Evolutionary conservation across 2,113 vertebrate genomes (phyloP).

Genomic region (Pelvicachromis taeniatus): DNA sequence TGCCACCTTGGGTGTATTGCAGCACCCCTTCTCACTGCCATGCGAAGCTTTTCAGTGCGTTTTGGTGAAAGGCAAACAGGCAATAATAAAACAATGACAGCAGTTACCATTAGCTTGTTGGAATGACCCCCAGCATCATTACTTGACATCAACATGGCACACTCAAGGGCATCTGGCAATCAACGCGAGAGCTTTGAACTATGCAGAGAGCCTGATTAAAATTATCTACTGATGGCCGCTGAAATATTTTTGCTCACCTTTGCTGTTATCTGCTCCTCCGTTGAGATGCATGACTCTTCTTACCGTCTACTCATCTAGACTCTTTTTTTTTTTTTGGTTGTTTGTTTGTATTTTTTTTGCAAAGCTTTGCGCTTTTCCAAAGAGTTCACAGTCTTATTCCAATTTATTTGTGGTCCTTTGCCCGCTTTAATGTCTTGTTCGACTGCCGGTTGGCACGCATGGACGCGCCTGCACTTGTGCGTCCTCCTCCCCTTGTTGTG

Average conservation of each 20-base stretch:
- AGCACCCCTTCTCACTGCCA: slow-evolving; percentile 11
- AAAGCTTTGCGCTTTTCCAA: slow-evolving; percentile 11
- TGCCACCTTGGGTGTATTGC: slow-evolving; percentile 35
- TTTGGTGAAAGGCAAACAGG: slow-evolving; percentile 15
- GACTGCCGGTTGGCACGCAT: slow-evolving; percentile 36
- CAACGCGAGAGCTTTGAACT: slow-evolving; percentile 56
- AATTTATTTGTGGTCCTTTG: slow-evolving; percentile 26
- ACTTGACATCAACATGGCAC: slow-evolving; percentile 57
- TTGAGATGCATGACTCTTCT: slow-evolving; percentile 78
- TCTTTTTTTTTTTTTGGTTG: not conserved
- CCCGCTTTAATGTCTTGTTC: slow-evolving; percentile 48
- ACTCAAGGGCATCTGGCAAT: slow-evolving; percentile 67
- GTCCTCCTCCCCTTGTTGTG: slow-evolving; percentile 54
- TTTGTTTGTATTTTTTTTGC: not conserved
- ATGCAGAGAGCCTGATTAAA: not conserved
- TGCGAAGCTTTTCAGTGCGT: not conserved
- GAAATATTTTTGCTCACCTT: slow-evolving; percentile 68
- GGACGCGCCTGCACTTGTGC: slow-evolving; percentile 67
- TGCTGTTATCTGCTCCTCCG: slow-evolving; percentile 73
- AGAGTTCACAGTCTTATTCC: slow-evolving; percentile 64
- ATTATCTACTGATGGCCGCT: not conserved
- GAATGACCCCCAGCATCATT: slow-evolving; percentile 52
- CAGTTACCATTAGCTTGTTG: slow-evolving; percentile 38
- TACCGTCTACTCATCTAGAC: slow-evolving; percentile 44
- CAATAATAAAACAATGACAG: not conserved